These are phyloP conservation scores for Melanogrammus aeglefinus DNA, from an alignment of 2,797 vertebrate species.

Conservation along the genomic window DNA sequence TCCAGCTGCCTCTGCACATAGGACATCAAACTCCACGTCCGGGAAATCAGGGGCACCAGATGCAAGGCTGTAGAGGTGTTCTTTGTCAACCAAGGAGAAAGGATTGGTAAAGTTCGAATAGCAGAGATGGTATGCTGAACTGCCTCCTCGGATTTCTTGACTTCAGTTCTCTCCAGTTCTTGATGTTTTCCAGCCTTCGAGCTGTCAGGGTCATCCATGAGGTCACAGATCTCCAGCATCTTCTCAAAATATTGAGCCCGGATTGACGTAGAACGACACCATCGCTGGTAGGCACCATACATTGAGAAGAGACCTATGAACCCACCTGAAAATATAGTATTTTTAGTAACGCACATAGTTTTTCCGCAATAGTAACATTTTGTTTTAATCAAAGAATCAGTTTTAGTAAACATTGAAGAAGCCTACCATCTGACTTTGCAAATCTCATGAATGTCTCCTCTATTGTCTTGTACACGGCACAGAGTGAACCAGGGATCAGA, in stretches of 20 bases:
- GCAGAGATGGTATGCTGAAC: constrained; percentile 8
- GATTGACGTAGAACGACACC: constrained; percentile 12
- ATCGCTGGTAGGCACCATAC: constrained; percentile 1
- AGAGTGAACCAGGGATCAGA: too few relatives aligned
- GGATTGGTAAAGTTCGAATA: constrained; percentile 11
- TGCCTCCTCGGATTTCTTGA: constrained; percentile 10
- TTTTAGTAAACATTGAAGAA: too few relatives aligned
- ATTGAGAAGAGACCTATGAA: not conserved
- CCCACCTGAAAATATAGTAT: not conserved
- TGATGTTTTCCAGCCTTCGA: constrained; percentile 11
- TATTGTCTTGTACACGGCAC: too few relatives aligned
- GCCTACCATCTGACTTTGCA: too few relatives aligned
- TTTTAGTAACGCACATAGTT: too few relatives aligned
- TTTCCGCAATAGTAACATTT: too few relatives aligned
- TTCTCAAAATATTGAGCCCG: constrained; percentile 11
- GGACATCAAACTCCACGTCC: constrained; percentile 7
- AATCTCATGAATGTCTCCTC: too few relatives aligned
- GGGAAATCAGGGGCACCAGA: constrained; percentile 1
- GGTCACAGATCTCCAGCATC: constrained; percentile 12
- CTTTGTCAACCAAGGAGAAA: constrained; percentile 7
- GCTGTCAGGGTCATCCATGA: constrained; percentile 1
- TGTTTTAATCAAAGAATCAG: not conserved
- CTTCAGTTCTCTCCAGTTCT: not conserved
- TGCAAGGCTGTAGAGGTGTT: constrained; percentile 4
- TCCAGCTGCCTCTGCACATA: constrained; percentile 8